Evolutionary conservation across 2,888 invertebrate species (phyloP).

Genomic region (Microctonus brassicae): DNA sequence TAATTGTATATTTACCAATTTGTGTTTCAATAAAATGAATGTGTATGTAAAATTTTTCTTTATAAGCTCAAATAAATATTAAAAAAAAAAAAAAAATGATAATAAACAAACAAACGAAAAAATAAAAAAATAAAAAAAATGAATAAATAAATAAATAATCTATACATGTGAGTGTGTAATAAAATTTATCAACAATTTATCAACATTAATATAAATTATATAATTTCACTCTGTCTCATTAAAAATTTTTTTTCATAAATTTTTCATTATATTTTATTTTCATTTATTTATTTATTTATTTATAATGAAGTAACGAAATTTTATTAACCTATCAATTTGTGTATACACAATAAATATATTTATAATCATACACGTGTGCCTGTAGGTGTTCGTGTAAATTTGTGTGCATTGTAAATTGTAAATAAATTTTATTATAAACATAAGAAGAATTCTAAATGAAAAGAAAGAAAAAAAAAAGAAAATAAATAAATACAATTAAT

Average conservation of each 20-base stretch:
- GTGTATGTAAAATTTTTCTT: neutral
- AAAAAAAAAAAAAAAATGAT: neutral
- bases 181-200: neutral
- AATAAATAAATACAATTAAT: too few species aligned
- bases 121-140: neutral
- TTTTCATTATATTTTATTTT: neutral
- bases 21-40: slow-evolving; percentile 2
- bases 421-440: neutral
- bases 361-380: neutral
- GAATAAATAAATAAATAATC: slow-evolving; percentile 31
- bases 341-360: neutral
- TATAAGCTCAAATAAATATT: neutral
- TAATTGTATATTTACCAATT: neutral
- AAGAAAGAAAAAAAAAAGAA: too few species aligned
- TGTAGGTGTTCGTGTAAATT: too few species aligned
- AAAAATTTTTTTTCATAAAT: neutral
- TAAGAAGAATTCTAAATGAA: neutral
- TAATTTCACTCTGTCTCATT: neutral
- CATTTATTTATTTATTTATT: too few species aligned
- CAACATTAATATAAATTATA: neutral
- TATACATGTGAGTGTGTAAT: slow-evolving; percentile 5
- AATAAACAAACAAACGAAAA: neutral
- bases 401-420: neutral
- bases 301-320: neutral
- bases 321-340: neutral